A percentile compares a stretch with the other conserved stretches of the same genome.
These are phyloP conservation scores for Crotalus viridis DNA, from an alignment of 2,113 vertebrate species.

Conservation along the genomic window DNA sequence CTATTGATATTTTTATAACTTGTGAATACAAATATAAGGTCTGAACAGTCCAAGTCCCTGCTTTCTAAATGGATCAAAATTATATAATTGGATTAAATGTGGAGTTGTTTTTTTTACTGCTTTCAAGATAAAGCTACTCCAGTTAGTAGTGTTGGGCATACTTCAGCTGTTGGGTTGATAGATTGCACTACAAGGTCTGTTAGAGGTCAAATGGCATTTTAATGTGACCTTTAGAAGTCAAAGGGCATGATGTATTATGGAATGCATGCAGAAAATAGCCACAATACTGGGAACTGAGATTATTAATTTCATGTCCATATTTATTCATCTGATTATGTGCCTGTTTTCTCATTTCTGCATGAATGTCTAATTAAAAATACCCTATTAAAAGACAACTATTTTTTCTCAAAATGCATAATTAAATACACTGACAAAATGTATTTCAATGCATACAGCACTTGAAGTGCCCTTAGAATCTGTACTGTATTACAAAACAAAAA, in stretches of 20 bases:
- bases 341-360: not conserved
- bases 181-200: too few species aligned
- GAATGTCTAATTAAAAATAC: not conserved
- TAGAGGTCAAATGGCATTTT: not conserved
- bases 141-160: not conserved
- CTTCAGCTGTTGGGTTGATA: not conserved
- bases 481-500: not conserved
- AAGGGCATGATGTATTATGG: not conserved
- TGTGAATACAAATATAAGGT: not conserved
- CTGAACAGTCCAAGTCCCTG: not conserved
- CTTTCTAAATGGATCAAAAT: not conserved
- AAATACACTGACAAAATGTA: not conserved
- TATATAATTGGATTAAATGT: not conserved
- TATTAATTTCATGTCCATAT: not conserved
- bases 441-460: not conserved
- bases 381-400: not conserved
- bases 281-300: not conserved
- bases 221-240: not conserved
- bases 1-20: not conserved
- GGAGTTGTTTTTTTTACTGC: not conserved
- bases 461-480: not conserved
- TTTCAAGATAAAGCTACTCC: not conserved
- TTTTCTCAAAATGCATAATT: not conserved
- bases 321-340: not conserved
- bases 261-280: not conserved